Percentiles rank a stretch among this genome's conserved stretches.
Evolutionary conservation across 2,888 invertebrate species (phyloP).

Genomic region (Aproaerema taeniolella): DNA sequence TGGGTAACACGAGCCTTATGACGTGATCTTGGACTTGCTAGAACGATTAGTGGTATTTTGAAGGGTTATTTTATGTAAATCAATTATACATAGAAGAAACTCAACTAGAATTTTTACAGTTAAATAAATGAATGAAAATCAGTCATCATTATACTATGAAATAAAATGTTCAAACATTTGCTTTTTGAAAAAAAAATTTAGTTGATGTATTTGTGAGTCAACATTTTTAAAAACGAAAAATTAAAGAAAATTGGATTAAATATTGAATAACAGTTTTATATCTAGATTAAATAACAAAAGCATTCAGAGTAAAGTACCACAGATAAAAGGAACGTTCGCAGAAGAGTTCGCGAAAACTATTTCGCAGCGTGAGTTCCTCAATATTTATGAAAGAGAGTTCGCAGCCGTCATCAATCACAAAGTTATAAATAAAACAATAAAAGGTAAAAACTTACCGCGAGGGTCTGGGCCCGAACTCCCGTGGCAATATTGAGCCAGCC

Average conservation of each 20-base stretch:
- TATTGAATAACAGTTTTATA: neutral
- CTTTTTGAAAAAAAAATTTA: neutral
- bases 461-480: constrained; percentile 46
- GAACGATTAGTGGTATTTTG: neutral
- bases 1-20: no score
- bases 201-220: neutral
- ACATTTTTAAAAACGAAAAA: neutral
- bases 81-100: no score
- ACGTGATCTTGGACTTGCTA: no score
- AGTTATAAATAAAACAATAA: constrained; percentile 78
- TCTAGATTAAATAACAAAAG: neutral
- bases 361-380: constrained; percentile 61
- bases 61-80: no score
- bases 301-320: neutral
- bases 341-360: constrained; percentile 45
- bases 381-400: constrained; percentile 73
- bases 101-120: no score
- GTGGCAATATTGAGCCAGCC: constrained; percentile 66
- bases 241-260: neutral
- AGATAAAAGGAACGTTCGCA: constrained; percentile 15
- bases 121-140: no score
- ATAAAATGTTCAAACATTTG: neutral
- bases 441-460: constrained; percentile 71
- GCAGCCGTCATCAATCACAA: constrained; percentile 74
- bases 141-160: no score